phyloP scores from a whole-genome alignment of 1,140 invertebrate species.

The Caerostris extrusa region DNA sequence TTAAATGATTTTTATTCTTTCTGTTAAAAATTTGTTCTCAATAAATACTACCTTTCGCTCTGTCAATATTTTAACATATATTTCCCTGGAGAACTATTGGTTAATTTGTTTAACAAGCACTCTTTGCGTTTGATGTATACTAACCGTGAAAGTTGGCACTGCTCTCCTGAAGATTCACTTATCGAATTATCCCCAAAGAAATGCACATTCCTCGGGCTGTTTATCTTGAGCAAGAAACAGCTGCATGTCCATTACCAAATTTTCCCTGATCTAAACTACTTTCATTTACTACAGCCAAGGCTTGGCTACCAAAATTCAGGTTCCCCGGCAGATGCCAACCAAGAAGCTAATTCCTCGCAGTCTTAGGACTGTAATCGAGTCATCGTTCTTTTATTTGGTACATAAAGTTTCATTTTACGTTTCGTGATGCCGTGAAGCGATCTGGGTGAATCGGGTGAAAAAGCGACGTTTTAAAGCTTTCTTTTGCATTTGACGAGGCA shows the following conservation, averaged over 20 bases:
- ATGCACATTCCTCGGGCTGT: neutral
- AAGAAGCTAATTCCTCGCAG: conserved; percentile 65
- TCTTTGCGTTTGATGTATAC: neutral
- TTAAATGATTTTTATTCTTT: no score
- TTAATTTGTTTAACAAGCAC: conserved; percentile 25
- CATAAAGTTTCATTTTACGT: conserved; percentile 65
- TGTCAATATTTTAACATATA: neutral
- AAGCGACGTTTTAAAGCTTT: neutral
- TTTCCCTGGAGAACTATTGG: neutral
- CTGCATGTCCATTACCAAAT: neutral
- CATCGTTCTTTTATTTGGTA: conserved; percentile 63
- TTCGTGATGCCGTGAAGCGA: conserved; percentile 35
- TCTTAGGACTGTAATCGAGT: conserved; percentile 59
- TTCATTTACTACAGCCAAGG: conserved; percentile 52
- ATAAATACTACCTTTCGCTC: no score
- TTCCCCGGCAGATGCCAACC: neutral
- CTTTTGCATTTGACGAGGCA: conserved; percentile 28
- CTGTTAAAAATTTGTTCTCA: no score
- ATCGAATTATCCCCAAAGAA: conserved; percentile 16
- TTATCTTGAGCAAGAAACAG: conserved; percentile 18
- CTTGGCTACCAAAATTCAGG: conserved; percentile 58
- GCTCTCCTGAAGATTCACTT: neutral
- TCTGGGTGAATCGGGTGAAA: conserved; percentile 46
- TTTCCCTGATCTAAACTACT: neutral
- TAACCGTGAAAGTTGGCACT: conserved; percentile 19